These are phyloP conservation scores for Labia minor DNA, from an alignment of 2,888 invertebrate species.

Conservation along the genomic window DNA sequence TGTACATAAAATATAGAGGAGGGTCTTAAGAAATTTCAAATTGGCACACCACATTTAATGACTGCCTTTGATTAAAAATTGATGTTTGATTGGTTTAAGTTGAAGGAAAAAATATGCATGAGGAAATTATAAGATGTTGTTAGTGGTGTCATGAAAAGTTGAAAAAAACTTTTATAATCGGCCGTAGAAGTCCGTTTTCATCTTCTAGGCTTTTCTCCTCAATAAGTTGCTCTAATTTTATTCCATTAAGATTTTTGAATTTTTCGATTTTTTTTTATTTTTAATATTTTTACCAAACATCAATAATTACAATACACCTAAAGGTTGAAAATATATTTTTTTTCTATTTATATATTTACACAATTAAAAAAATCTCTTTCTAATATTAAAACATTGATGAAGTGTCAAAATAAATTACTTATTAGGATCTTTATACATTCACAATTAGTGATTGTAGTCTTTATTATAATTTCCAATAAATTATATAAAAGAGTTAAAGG, in stretches of 20 bases:
- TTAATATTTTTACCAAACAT: conserved; percentile 7
- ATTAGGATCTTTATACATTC: conserved; percentile 18
- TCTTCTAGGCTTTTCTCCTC: neutral
- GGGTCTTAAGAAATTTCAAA: neutral
- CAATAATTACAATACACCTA: conserved; percentile 24
- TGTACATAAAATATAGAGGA: neutral
- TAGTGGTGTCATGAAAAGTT: neutral
- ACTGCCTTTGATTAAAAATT: neutral
- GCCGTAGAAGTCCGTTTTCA: too few species aligned
- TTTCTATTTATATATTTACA: conserved; percentile 26
- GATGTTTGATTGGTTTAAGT: neutral
- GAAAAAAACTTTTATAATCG: too few species aligned
- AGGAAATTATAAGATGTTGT: neutral
- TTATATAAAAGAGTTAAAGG: conserved; percentile 20
- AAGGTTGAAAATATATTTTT: conserved; percentile 23
- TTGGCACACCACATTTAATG: neutral
- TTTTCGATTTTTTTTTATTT: neutral
- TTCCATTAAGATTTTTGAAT: neutral
- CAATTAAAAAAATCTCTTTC: conserved; percentile 23
- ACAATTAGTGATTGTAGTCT: conserved; percentile 19
- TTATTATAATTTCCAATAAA: neutral
- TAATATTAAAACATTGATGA: conserved; percentile 13
- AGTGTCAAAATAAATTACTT: conserved; percentile 4
- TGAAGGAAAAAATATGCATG: neutral
- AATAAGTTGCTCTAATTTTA: neutral